These are phyloP conservation scores for Cheilosia soror DNA, from an alignment of 2,888 invertebrate species.

Conservation along the genomic window DNA sequence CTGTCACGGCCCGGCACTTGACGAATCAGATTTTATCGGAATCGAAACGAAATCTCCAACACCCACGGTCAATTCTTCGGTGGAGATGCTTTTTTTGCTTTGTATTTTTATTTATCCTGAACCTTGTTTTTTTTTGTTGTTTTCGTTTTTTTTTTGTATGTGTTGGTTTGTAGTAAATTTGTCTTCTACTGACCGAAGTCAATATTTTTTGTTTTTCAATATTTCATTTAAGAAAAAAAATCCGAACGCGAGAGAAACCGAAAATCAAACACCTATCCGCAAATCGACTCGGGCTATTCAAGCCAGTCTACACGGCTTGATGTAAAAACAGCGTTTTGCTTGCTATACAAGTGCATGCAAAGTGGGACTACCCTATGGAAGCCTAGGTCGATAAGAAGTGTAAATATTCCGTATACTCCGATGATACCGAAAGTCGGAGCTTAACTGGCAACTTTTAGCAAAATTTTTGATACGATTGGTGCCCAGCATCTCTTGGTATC, in stretches of 20 bases:
- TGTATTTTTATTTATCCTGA: background rate
- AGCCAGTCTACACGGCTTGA: background rate
- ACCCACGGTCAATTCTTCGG: conserved; percentile 3
- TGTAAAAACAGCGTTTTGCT: conserved; percentile 25
- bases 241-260: background rate
- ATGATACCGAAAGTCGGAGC: conserved; percentile 74
- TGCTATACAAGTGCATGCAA: conserved; percentile 43
- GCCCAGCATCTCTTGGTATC: conserved; percentile 73
- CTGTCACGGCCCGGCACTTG: conserved; percentile 30
- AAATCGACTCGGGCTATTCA: background rate
- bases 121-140: too few species aligned
- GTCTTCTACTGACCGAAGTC: background rate
- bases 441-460: conserved; percentile 73
- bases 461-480: conserved; percentile 53
- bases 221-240: background rate
- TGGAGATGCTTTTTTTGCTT: background rate
- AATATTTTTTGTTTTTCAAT: background rate
- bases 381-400: conserved; percentile 57
- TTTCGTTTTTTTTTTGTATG: background rate
- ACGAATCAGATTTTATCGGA: conserved; percentile 24
- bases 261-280: background rate
- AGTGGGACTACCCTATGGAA: conserved; percentile 54
- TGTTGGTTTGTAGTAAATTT: background rate
- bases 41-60: conserved; percentile 12
- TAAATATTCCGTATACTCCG: conserved; percentile 70